phyloP scores from a whole-genome alignment of 2,113 vertebrate genomes.

The Zapus hudsonius region DNA sequence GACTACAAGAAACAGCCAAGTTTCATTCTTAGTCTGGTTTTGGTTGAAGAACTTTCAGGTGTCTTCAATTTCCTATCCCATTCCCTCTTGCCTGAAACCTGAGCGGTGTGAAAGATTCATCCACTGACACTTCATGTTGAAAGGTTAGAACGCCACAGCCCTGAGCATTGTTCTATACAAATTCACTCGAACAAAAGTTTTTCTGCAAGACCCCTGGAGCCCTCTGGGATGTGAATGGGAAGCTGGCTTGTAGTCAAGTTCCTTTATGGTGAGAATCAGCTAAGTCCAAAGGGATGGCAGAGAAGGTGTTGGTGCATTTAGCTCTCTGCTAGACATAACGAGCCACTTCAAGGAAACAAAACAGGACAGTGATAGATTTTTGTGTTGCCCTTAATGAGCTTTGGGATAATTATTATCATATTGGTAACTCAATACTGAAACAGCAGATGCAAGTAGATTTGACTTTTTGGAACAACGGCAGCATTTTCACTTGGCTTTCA shows the following conservation, averaged over 20 bases:
- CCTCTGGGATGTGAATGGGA: background rate
- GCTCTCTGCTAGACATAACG: conserved; percentile 44
- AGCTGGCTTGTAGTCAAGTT: conserved; percentile 57
- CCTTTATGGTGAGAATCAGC: conserved; percentile 24
- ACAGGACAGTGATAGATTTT: conserved; percentile 33
- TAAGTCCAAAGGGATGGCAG: conserved; percentile 42
- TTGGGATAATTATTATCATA: conserved; percentile 39
- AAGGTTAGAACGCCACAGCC: background rate
- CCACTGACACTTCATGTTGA: background rate
- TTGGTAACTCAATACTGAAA: conserved; percentile 44
- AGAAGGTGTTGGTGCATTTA: conserved; percentile 28
- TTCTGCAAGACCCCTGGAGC: conserved; percentile 2
- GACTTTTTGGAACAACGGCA: background rate
- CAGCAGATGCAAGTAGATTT: conserved; percentile 9
- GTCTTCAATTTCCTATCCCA: background rate
- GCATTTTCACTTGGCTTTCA: conserved; percentile 44
- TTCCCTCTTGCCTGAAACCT: background rate
- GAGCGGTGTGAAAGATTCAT: background rate
- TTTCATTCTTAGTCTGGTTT: conserved; percentile 14
- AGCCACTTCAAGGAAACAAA: conserved; percentile 44
- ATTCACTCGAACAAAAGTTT: conserved; percentile 51
- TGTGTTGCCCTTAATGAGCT: conserved; percentile 46
- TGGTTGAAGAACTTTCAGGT: background rate
- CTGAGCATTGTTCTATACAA: conserved; percentile 28
- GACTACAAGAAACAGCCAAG: background rate